A percentile compares a stretch with the other conserved stretches of the same genome.
Conservation (phyloP, 2,888 invertebrate species). For the Xanthorhoe designata region DNA sequence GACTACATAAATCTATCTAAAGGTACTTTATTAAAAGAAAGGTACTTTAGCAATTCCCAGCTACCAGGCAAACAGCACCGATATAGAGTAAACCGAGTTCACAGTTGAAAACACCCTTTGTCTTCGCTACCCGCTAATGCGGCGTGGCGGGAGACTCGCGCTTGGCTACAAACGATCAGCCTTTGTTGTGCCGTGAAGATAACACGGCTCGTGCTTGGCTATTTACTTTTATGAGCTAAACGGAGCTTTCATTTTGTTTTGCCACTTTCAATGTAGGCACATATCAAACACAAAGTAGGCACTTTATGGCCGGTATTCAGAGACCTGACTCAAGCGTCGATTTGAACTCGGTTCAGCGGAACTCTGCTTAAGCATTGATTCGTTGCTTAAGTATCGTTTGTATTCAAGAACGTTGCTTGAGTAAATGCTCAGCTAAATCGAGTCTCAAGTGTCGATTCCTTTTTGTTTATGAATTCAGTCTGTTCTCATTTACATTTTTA, state of each 20-base stretch:
- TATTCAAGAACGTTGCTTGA: no score
- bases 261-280: not conserved
- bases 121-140: slow-evolving; percentile 35
- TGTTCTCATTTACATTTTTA: no score
- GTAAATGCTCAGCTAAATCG: no score
- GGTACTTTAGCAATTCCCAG: not conserved
- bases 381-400: no score
- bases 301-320: no score
- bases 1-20: no score
- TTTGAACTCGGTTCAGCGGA: no score
- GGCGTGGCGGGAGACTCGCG: slow-evolving; percentile 38
- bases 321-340: no score
- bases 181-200: slow-evolving; percentile 34
- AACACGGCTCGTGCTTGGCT: slow-evolving; percentile 16
- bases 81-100: slow-evolving; percentile 34
- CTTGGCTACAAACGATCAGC: slow-evolving; percentile 32
- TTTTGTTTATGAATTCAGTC: no score
- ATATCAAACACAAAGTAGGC: not conserved
- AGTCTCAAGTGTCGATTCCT: no score
- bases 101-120: slow-evolving; percentile 42
- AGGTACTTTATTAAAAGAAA: not conserved
- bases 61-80: slow-evolving; percentile 27
- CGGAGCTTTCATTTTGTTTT: slow-evolving; percentile 4
- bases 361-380: no score
- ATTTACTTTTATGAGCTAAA: slow-evolving; percentile 18